These are phyloP conservation scores for Tragelaphus scriptus DNA, from an alignment of 2,113 vertebrate species.

Conservation along the genomic window DNA sequence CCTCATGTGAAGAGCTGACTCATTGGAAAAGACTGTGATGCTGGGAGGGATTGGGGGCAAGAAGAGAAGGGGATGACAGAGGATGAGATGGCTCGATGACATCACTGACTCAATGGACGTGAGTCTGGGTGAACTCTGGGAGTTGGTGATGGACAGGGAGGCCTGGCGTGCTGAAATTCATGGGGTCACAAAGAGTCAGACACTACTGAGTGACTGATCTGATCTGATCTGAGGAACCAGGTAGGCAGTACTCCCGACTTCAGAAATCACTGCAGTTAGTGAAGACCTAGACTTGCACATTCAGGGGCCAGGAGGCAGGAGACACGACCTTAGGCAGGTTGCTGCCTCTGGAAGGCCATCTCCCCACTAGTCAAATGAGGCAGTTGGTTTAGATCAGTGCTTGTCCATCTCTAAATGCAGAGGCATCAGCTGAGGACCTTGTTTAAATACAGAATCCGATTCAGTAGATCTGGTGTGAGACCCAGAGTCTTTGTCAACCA, in stretches of 20 bases:
- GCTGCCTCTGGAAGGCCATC: neutral
- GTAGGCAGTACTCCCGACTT: neutral
- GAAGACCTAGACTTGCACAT: neutral
- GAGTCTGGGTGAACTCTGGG: no score
- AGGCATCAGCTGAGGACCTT: neutral
- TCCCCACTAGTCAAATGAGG: neutral
- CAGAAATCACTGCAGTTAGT: neutral
- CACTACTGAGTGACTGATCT: no score
- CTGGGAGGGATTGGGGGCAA: no score
- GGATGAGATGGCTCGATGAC: no score
- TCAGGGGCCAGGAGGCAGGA: neutral
- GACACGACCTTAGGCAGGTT: neutral
- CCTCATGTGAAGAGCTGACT: no score
- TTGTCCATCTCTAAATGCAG: neutral
- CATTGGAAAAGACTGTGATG: no score
- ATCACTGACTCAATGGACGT: no score
- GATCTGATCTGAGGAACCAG: neutral
- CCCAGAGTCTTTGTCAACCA: neutral
- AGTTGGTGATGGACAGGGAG: no score
- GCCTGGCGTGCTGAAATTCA: no score
- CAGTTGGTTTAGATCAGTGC: neutral
- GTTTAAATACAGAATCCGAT: neutral
- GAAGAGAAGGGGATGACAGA: no score
- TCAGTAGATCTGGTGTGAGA: neutral
- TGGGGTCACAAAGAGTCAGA: no score